Evolutionary conservation across 2,113 vertebrate genomes (phyloP).

Genomic region (Eidolon helvum): DNA sequence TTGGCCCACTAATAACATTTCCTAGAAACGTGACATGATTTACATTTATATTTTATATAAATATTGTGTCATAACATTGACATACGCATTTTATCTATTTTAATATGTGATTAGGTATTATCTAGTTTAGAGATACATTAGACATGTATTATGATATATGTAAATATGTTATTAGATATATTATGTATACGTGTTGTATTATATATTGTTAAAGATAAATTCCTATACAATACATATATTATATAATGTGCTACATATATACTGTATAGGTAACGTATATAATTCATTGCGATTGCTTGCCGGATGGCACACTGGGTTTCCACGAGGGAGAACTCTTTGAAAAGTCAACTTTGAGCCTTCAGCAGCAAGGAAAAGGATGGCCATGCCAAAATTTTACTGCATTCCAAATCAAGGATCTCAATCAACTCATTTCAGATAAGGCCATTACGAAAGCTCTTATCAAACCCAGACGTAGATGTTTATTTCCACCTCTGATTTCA

Average conservation of each 20-base stretch:
- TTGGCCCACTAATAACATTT: background rate
- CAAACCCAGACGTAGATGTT: background rate
- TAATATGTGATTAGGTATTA: background rate
- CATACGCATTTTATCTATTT: background rate
- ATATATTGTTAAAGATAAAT: background rate
- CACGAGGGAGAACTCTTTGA: background rate
- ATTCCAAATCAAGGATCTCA: background rate
- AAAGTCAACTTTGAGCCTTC: background rate
- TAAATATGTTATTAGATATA: background rate
- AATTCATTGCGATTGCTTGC: background rate
- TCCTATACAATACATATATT: background rate
- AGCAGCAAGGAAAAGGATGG: background rate
- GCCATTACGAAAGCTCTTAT: background rate
- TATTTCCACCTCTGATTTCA: background rate
- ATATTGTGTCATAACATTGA: background rate
- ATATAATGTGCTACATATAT: background rate
- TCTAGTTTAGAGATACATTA: background rate
- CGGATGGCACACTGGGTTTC: background rate
- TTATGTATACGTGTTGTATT: background rate
- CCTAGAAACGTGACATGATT: background rate
- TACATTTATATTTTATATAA: background rate
- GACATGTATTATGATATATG: background rate
- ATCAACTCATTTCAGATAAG: background rate
- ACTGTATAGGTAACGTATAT: background rate
- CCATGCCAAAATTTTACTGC: background rate